phyloP scores from a whole-genome alignment of 1,140 invertebrate genomes.

The Bombus superbus region DNA sequence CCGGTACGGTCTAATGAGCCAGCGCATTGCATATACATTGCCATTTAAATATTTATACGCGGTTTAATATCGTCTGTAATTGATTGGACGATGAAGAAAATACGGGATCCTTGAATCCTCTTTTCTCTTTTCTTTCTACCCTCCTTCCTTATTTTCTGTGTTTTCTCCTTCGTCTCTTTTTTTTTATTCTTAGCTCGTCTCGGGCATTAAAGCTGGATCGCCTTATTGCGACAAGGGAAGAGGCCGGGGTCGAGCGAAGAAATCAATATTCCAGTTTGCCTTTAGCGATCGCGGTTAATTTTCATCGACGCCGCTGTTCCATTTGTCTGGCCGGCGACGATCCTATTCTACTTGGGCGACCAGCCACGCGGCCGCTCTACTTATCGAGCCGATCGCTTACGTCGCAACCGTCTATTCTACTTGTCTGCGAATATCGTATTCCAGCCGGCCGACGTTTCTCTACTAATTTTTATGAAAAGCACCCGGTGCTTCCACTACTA shows the following conservation, averaged over 20 bases:
- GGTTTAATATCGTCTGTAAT: conserved; percentile 38
- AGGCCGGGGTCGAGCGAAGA: background rate
- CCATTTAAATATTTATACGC: conserved; percentile 39
- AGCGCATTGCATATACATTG: conserved; percentile 30
- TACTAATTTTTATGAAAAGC: background rate
- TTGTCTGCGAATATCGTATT: background rate
- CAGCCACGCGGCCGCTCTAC: background rate
- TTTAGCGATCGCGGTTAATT: conserved; percentile 11
- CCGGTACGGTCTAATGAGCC: conserved; percentile 18
- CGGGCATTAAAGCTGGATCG: background rate
- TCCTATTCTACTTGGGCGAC: background rate
- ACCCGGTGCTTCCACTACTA: no score
- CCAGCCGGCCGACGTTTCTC: background rate
- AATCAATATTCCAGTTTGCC: conserved; percentile 5
- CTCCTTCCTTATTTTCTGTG: background rate
- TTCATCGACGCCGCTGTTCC: background rate
- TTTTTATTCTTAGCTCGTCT: background rate
- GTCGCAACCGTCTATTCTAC: background rate
- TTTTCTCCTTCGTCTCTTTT: no score
- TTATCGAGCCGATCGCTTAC: background rate
- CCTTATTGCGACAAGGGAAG: background rate
- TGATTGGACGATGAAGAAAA: conserved; percentile 33
- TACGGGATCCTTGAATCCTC: no score
- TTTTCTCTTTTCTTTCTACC: background rate
- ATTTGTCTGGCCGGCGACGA: background rate